Conservation (phyloP, 2,797 vertebrate species). For the Sebastes nivosus region DNA sequence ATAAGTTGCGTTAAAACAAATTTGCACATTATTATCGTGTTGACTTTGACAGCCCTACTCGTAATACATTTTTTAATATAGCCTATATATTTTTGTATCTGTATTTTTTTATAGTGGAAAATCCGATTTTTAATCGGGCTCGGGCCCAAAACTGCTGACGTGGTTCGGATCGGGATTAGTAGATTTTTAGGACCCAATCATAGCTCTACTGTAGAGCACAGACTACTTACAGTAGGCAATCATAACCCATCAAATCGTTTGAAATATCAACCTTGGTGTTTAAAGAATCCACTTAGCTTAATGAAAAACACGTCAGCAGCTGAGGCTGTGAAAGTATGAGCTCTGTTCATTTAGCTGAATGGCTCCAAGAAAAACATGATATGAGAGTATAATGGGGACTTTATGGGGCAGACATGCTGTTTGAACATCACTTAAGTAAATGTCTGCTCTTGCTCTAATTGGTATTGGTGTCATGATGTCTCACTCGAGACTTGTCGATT, state of each 20-base stretch:
- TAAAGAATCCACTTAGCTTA: constrained; percentile 73
- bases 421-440: constrained; percentile 73
- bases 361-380: constrained; percentile 53
- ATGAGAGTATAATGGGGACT: constrained; percentile 64
- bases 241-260: constrained; percentile 61
- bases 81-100: too few relatives aligned
- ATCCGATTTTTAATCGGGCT: background rate
- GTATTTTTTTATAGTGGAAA: background rate
- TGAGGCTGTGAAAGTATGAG: constrained; percentile 47
- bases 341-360: constrained; percentile 41
- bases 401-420: constrained; percentile 61
- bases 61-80: too few relatives aligned
- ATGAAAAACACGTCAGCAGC: constrained; percentile 67
- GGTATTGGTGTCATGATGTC: constrained; percentile 64
- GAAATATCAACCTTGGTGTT: constrained; percentile 70
- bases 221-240: constrained; percentile 50
- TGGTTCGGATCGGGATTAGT: background rate
- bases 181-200: background rate
- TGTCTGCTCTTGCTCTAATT: constrained; percentile 70
- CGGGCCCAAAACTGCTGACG: background rate
- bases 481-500: constrained; percentile 49
- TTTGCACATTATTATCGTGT: too few relatives aligned
- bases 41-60: too few relatives aligned
- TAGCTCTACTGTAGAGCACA: constrained; percentile 22
- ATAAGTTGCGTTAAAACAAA: too few relatives aligned